These are phyloP conservation scores for Leptocoma aspasia DNA, from an alignment of 2,113 vertebrate genomes.

Conservation along the genomic window DNA sequence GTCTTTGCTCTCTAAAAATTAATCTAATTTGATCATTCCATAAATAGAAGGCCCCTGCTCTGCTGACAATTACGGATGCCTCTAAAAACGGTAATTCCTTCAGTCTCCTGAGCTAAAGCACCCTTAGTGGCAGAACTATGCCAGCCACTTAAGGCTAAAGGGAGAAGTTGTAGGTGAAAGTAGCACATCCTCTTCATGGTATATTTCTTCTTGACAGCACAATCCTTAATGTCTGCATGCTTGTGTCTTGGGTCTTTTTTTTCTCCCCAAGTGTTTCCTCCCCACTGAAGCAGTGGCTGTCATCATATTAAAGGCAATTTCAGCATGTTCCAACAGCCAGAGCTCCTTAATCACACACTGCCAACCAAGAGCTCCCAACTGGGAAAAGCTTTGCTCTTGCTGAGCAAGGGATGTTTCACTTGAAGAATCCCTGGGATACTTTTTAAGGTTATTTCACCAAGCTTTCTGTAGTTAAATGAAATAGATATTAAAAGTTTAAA, in stretches of 20 bases:
- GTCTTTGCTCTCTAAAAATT: background rate
- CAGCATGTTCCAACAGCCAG: background rate
- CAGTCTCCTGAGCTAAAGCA: background rate
- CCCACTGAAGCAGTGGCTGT: background rate
- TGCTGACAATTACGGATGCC: background rate
- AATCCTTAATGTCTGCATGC: background rate
- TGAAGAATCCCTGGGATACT: background rate
- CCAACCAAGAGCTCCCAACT: background rate
- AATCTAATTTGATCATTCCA: background rate
- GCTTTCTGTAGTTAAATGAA: background rate
- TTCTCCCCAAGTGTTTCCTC: background rate
- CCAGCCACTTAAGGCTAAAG: background rate
- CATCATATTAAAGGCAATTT: background rate
- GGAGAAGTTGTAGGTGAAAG: background rate
- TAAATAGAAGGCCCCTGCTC: background rate
- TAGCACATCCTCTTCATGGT: background rate
- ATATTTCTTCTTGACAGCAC: background rate
- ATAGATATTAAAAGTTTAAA: constrained; percentile 11
- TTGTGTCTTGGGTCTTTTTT: background rate
- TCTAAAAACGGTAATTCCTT: background rate
- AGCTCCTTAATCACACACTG: background rate
- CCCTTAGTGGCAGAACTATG: background rate
- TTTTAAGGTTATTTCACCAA: background rate
- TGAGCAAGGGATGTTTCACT: background rate
- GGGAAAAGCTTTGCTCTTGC: background rate